Conservation (phyloP, 2,113 vertebrate species). For the Emydura subglobosa region DNA sequence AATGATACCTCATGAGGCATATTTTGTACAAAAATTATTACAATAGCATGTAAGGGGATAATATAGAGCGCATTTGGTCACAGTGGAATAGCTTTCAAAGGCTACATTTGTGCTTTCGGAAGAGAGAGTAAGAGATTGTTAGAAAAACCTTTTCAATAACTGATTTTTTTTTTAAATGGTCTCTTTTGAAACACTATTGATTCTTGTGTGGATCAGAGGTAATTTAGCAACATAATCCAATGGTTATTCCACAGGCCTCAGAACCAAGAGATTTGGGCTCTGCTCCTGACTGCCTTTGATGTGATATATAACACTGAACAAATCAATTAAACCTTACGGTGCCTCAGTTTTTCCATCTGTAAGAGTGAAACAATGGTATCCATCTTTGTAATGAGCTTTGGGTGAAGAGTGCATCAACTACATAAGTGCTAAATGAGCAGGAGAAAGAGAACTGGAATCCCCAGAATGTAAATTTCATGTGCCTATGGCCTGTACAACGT, state of each 20-base stretch:
- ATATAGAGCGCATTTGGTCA: too few relatives aligned
- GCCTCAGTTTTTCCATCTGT: too few relatives aligned
- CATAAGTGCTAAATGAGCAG: not conserved
- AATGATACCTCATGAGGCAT: too few relatives aligned
- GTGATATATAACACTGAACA: not conserved
- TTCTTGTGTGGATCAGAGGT: not conserved
- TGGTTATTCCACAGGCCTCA: not conserved
- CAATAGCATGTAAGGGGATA: too few relatives aligned
- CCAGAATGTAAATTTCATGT: not conserved
- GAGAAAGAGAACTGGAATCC: not conserved
- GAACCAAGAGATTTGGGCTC: not conserved
- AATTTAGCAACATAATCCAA: not conserved
- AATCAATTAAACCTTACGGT: too few relatives aligned
- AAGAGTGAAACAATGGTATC: too few relatives aligned
- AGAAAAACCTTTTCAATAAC: not conserved
- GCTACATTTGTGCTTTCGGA: not conserved
- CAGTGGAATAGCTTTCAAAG: not conserved
- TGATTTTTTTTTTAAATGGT: not conserved
- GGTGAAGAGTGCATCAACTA: not conserved
- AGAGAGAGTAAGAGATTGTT: not conserved
- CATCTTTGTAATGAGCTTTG: not conserved
- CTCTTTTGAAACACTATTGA: not conserved
- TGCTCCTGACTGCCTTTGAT: not conserved
- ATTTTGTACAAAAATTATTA: too few relatives aligned
- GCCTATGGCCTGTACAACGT: too few relatives aligned